A percentile compares a stretch with the other conserved stretches of the same genome.
Evolutionary conservation across 92 coral and sea anemone genomes (phyloP).

Genomic region (Porites divaricata): DNA sequence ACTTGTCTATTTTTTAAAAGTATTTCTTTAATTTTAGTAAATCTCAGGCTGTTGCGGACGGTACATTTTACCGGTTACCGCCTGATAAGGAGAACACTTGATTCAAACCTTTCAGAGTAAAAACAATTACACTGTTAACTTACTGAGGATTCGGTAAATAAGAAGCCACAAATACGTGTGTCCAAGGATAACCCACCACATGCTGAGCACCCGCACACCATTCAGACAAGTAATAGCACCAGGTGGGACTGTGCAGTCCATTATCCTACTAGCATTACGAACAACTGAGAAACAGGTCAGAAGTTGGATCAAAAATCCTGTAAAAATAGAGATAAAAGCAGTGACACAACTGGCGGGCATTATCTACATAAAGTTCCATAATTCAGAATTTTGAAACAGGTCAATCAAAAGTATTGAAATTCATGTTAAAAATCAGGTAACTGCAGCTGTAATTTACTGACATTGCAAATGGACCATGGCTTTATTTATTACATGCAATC

Average conservation of each 20-base stretch:
- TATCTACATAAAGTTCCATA: neutral
- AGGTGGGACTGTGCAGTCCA: slow-evolving; percentile 67
- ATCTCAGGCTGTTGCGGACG: neutral
- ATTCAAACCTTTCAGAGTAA: neutral
- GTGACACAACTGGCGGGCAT: neutral
- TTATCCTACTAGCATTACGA: slow-evolving; percentile 65
- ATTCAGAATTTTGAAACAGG: neutral
- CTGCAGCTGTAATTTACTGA: too few species aligned
- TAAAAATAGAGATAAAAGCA: neutral
- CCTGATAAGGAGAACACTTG: neutral
- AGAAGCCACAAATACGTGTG: slow-evolving; percentile 68
- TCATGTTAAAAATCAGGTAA: too few species aligned
- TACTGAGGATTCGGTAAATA: slow-evolving; percentile 29
- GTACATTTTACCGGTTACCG: too few species aligned
- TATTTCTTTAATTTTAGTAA: too few species aligned
- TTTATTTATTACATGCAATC: too few species aligned
- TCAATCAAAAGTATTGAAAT: too few species aligned
- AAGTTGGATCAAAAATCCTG: slow-evolving; percentile 50
- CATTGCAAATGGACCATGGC: too few species aligned
- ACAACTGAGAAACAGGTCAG: slow-evolving; percentile 70
- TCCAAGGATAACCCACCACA: slow-evolving; percentile 84
- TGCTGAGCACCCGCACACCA: slow-evolving; percentile 77
- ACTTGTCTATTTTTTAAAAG: too few species aligned
- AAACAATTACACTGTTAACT: slow-evolving; percentile 2
- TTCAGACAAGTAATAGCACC: slow-evolving; percentile 65